Base-by-base conservation (phyloP, 2,113 vertebrate species). In the Hypanus sabinus region DNA sequence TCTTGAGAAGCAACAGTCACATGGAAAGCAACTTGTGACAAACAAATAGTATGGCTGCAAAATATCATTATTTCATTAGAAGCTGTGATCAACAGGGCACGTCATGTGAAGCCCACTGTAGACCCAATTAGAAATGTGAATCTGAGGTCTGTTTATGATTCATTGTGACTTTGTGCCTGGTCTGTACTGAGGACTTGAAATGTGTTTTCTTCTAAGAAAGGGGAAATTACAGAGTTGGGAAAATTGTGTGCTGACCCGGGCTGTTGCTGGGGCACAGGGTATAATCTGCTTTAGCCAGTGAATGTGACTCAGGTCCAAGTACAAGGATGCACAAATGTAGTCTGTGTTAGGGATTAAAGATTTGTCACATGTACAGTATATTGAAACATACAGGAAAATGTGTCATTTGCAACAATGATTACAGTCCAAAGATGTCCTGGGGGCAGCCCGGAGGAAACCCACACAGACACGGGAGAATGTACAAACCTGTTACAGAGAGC, bases 61-160 rank as follows among this genome's bases (percentile, higher is more conserved):
- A 75, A 93, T 75, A 22, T 73, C 70, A 93, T 93, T 93, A 93
- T 75, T 73, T 93, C 68, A 93, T 93, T 93, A 93, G 60, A 62
- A 20, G 60, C 60, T n/a, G 6, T 68, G 60, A 60, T 68, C n/a
- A 90, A 38, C 91, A 73, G 91, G 65, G 2, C n/a, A 38, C 38
- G 3, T 7, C 20, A 92, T 93, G 70, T 75, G 91, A 93, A 93
- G 70, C 36, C 14, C 36, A 24, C 91, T 75, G 22, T 30, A 30
- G 38, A 27, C 46, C 36, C 91, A 93, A 93, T 93, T 93, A 93
- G 36, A 55, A 22, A 75, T 12, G 14, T 46, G 91, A 93, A 93
- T 93, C 24, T 93, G 1, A 18, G 68, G 33, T 38, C 38, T 73
- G 70, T 75, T 27, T 93, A 1, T 24, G 46, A 93, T 38, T 73